Evolutionary conservation across 2,888 invertebrate genomes (phyloP), one percentile per base, ranked within the genome.

Genomic region (Andrena marginata): DNA sequence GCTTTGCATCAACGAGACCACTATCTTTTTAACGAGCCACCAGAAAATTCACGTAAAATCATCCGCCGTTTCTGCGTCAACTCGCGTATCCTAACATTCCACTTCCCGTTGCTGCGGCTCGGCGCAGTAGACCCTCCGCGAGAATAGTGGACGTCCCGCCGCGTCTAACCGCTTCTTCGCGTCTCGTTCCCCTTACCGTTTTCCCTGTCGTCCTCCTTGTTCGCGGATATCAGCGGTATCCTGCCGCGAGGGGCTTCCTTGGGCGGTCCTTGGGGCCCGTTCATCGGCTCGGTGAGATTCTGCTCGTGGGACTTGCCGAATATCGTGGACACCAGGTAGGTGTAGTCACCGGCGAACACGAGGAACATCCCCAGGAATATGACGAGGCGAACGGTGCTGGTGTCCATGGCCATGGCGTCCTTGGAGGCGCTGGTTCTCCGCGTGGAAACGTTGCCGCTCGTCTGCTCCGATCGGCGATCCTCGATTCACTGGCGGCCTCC

Each of bases 311-410:
- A 91, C 75, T 92, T 94, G 33, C 94, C 95, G 82, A 95, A 95
- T 77, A 95, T 94, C 51, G 95, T 90, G 71, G 94, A 93, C 49
- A 95, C 90, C 59, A 95, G 90, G 51, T 94, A 94, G 5, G 94
- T 95, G 89, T 95, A 95, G 91, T 96, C 96, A 51, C 95, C 95
- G 78, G 95, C 94, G 77, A 96, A 93, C 82, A 95, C 94, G 77
- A 96, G 92, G 85, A 95, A 94, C 92, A 95, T 94, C 81, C 95
- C 95, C 54, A 95, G 90, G 80, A 95, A 94, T 90, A 95, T 95
- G 79, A 95, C 94, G 59, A 95, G 91, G 7, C 95, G 94, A 60
- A 95, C 94, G 1, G 94, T 94, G 71, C 93, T 90, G 16, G 93
- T 93, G 80, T 94, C 94, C 89, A 94, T 90, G 49, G 89, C 91